Conservation (phyloP, 2,113 vertebrate genomes). For the Otus sunia region DNA sequence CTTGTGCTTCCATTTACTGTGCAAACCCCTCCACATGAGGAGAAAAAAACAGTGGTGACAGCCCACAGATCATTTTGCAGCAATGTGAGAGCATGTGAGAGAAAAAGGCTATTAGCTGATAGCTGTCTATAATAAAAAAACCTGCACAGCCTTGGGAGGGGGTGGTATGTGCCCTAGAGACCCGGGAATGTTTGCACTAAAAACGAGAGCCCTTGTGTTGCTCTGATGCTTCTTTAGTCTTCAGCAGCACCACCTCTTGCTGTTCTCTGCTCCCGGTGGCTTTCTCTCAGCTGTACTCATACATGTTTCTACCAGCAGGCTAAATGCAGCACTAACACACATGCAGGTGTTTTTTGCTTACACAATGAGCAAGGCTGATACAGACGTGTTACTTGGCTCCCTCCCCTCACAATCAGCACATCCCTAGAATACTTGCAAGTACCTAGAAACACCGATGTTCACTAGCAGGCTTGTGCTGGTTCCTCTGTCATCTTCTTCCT, state of each 20-base stretch:
- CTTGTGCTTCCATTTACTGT: background rate
- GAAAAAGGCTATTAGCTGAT: background rate
- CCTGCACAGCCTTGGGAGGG: background rate
- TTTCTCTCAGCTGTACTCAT: background rate
- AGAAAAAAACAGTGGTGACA: background rate
- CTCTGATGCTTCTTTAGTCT: background rate
- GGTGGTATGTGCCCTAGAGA: background rate
- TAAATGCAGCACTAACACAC: background rate
- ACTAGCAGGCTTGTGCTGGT: background rate
- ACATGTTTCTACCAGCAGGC: rapidly evolving
- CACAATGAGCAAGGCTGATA: background rate
- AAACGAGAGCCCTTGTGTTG: background rate
- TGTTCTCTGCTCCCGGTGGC: background rate
- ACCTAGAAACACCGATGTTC: rapidly evolving
- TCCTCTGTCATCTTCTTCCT: background rate
- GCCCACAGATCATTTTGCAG: background rate
- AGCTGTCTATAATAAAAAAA: background rate
- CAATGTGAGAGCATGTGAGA: background rate
- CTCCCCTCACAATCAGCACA: background rate
- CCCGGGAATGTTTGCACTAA: background rate
- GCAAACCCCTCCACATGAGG: background rate
- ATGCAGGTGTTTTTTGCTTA: background rate
- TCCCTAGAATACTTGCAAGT: background rate
- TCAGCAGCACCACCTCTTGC: background rate
- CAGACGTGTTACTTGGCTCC: background rate